Percentiles rank a stretch among this genome's conserved stretches.
phyloP scores from a whole-genome alignment of 2,888 invertebrate genomes.

The Pyrochroa serraticornis region DNA sequence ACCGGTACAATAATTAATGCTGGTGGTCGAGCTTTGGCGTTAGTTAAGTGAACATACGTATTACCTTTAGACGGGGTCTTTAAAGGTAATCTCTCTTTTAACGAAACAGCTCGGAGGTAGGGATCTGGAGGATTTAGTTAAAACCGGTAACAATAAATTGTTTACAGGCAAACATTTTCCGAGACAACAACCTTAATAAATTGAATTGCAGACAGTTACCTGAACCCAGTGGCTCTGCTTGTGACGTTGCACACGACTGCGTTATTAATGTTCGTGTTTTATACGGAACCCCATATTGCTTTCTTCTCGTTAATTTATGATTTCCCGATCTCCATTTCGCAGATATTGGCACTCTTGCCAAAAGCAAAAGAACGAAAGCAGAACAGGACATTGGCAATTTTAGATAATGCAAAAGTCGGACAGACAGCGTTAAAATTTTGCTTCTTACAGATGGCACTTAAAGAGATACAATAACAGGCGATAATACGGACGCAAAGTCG shows the following conservation, averaged over 20 bases:
- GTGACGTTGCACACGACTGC: slow-evolving; percentile 23
- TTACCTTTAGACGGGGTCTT: too few relatives aligned
- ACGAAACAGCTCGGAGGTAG: too few relatives aligned
- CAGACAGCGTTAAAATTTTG: too few relatives aligned
- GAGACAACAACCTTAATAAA: slow-evolving; percentile 15
- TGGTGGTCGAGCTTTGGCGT: too few relatives aligned
- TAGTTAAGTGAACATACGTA: too few relatives aligned
- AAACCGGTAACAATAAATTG: slow-evolving; percentile 16
- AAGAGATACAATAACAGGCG: too few relatives aligned
- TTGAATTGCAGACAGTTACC: slow-evolving; percentile 24
- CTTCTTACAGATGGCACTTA: too few relatives aligned
- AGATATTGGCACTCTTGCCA: slow-evolving; percentile 25
- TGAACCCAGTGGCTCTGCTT: slow-evolving; percentile 17
- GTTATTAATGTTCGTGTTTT: slow-evolving; percentile 27
- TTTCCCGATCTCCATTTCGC: slow-evolving; percentile 7
- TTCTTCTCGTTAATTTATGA: slow-evolving; percentile 29
- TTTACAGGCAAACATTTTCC: slow-evolving; percentile 11
- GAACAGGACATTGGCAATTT: slow-evolving; percentile 10
- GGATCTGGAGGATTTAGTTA: not conserved
- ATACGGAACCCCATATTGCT: slow-evolving; percentile 23
- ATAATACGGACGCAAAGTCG: too few relatives aligned
- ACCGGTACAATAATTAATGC: too few relatives aligned
- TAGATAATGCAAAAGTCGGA: not conserved
- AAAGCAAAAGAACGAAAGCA: slow-evolving; percentile 20
- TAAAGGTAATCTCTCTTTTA: too few relatives aligned